Evolutionary conservation across 2,888 invertebrate species (phyloP), one percentile per base, ranked within the genome.

Genomic region (Dryobotodes eremita): DNA sequence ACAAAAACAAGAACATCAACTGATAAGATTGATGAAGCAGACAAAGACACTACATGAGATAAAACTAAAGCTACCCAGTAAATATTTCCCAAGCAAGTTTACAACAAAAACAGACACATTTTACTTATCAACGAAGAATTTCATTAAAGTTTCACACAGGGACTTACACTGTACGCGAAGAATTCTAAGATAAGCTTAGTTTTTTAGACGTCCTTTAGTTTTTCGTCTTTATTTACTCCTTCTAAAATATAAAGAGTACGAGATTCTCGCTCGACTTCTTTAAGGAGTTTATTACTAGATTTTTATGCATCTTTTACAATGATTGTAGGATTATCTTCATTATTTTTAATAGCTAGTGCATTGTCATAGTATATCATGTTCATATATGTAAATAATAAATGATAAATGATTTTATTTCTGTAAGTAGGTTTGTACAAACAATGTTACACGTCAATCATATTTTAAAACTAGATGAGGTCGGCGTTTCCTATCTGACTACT

Each of bases 111-210:
- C 83, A 57, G 83, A 86, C 83, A 86, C 79, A 79, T 86, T 85
- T 88, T 87, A 90, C 88, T 89, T 90, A 89, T 89, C 87, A 88
- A 80, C 85, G 78, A 83, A 86, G 84, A 84, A 88, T 86, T 87
- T 87, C 88, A 87, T 87, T 87, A 87, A 88, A 88, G 75, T 82
- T 87, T 87, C 85, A 87, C 87, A 87, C 82, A 72, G 64, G 70
- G 79, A 78, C 84, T 83, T 85, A 80, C 85, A 72, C 86, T 84
- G 82, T 82, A 79, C 88, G 84, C 79, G 82, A 78, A 82, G 87
- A 88, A 84, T 86, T 86, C 83, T 85, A 83, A 87, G 89, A 90
- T 90, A 90, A 90, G 89, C 85, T 83, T 71, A 82, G 87, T 89
- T 86, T 89, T 89, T 90, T 89, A 88, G 72, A 71, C 70, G 66